A percentile compares a stretch with the other conserved stretches of the same genome.
Conservation (phyloP, 2,797 vertebrate species). For the Phylloscopus collybita region DNA sequence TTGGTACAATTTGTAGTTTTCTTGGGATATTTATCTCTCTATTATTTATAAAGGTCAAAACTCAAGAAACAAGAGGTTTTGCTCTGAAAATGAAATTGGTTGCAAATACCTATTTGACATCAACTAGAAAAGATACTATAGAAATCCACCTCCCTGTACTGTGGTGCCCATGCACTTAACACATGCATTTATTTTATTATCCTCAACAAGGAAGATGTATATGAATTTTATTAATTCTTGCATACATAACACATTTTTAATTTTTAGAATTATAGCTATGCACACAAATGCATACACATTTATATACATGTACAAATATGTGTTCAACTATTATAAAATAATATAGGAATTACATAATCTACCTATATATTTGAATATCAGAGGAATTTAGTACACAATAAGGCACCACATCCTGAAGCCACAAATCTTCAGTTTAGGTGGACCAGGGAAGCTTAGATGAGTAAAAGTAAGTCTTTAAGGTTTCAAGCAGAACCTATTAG, state of each 20-base stretch:
- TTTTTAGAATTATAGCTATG: background rate
- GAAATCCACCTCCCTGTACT: background rate
- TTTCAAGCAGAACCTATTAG: background rate
- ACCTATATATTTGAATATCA: background rate
- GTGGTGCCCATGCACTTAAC: background rate
- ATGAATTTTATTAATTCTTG: background rate
- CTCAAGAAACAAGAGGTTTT: background rate
- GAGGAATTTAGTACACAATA: background rate
- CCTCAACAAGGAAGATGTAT: background rate
- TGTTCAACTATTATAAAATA: background rate
- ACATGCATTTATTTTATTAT: background rate
- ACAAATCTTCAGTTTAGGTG: background rate
- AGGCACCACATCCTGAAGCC: background rate
- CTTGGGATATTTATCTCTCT: background rate
- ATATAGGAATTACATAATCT: background rate
- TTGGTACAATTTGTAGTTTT: background rate
- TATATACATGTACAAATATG: rapidly evolving
- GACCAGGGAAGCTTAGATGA: background rate
- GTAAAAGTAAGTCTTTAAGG: background rate
- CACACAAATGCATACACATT: background rate
- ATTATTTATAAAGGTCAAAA: background rate
- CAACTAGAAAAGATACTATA: background rate
- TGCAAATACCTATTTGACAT: background rate
- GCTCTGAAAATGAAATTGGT: background rate
- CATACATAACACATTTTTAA: background rate